A percentile compares a stretch with the other conserved stretches of the same genome.
These are phyloP conservation scores for Musca vetustissima DNA, from an alignment of 1,140 invertebrate genomes.

Conservation along the genomic window DNA sequence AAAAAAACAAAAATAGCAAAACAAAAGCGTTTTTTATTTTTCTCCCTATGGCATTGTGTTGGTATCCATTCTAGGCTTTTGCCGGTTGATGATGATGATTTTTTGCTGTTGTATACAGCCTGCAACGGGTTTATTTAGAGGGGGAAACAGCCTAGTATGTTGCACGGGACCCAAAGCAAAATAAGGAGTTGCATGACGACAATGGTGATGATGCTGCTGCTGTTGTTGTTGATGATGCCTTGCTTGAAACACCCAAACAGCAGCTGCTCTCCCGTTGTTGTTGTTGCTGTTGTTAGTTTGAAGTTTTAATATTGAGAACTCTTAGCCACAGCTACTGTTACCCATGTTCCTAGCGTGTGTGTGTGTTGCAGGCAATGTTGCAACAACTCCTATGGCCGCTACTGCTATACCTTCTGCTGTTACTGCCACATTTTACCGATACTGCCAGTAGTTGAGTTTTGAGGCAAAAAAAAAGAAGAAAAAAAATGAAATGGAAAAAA, in stretches of 20 bases:
- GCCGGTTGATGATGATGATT: constrained; percentile 16
- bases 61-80: constrained; percentile 2
- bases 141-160: neutral
- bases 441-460: no score
- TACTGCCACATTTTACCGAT: constrained; percentile 20
- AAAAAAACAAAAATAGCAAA: constrained; percentile 14
- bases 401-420: neutral
- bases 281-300: neutral
- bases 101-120: neutral
- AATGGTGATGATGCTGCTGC: constrained; percentile 5
- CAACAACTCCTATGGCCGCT: neutral
- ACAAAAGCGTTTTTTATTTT: neutral
- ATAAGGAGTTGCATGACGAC: neutral
- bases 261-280: neutral
- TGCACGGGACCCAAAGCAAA: neutral
- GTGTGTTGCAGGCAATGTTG: no score
- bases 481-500: neutral
- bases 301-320: no score
- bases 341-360: no score
- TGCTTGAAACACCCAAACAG: neutral
- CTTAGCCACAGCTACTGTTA: no score
- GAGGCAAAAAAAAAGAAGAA: no score
- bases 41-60: constrained; percentile 20
- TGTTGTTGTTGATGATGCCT: neutral
- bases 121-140: no score